Conservation (phyloP, 2,113 vertebrate genomes). For the Oophaga pumilio region DNA sequence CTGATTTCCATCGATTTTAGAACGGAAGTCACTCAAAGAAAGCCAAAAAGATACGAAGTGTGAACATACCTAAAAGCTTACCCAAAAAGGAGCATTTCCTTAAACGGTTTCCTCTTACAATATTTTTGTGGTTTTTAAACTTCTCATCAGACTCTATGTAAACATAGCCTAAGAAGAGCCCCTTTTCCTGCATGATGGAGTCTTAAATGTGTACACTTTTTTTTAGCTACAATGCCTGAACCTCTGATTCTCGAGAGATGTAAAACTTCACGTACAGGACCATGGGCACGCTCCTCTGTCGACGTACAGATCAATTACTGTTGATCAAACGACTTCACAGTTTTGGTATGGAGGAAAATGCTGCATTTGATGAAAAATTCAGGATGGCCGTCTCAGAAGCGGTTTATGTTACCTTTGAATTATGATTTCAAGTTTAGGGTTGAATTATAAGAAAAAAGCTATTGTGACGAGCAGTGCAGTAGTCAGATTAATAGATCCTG, state of each 20-base stretch:
- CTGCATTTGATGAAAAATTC: constrained; percentile 9
- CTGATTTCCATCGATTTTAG: too few relatives aligned
- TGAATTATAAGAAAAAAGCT: background rate
- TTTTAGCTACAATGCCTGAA: too few relatives aligned
- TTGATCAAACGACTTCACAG: constrained; percentile 5
- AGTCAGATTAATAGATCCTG: constrained; percentile 15
- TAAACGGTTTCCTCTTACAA: too few relatives aligned
- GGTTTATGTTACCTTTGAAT: constrained; percentile 7
- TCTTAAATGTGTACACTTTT: too few relatives aligned
- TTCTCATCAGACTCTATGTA: too few relatives aligned
- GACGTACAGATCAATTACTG: constrained; percentile 11
- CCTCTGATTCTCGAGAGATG: background rate
- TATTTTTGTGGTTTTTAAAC: too few relatives aligned
- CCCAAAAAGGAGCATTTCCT: too few relatives aligned
- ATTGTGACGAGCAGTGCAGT: background rate
- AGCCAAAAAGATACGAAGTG: too few relatives aligned
- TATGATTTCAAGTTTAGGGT: constrained; percentile 21
- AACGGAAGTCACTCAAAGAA: too few relatives aligned
- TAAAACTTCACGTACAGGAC: background rate
- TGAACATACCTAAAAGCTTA: too few relatives aligned
- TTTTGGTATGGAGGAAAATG: background rate
- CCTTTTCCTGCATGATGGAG: too few relatives aligned
- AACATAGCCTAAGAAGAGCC: too few relatives aligned
- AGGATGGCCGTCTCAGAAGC: constrained; percentile 6
- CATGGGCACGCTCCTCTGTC: background rate